Base-by-base conservation (phyloP, 2,888 invertebrate genomes). In the Schrankia costaestrigalis region DNA sequence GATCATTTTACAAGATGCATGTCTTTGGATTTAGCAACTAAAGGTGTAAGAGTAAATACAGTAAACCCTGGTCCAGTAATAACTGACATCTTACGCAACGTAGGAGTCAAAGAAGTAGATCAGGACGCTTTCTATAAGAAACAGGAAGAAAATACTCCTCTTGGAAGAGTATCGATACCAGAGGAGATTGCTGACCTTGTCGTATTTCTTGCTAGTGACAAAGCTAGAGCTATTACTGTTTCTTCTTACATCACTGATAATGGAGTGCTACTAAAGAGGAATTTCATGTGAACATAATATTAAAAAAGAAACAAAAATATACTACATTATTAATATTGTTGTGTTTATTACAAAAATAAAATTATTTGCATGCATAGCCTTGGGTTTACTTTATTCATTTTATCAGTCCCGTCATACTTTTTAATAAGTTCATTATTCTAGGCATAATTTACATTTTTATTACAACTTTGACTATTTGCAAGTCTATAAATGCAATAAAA, bases 141-240 rank as follows among this genome's bases (percentile, higher is more conserved):
- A 3, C 22, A 8, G 15, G 22, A 10, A 13, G 10, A 12, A 5
- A 12, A 22, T 8, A 36, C 26, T 1, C 22, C 11, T 21, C 22
- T 36, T 7, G 25, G 21, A 4, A 29, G 30, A n/a, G 27, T 45
- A 1, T 29, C 23, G 5, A 31, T 26, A 11, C 19, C 42, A 8
- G 42, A 44, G 12, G 49, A 50, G 21, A 27, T 46, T 10, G 46
- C 41, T 1, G 49, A 50, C n/a, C 11, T 46, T 10, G 29, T 46
- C 6, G 6, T 43, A 14, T 46, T 35, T 19, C 11, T 50, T 21
- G 41, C 46, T n/a, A 50, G 49, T 30, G 44, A 50, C n/a, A 41
- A 46, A 18, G 46, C 49, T 3, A 41, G 11, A 12, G 33, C 33
- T n/a, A 41, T 48, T 5, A 48, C 48, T 32, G 48, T 44, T 10